Evolutionary conservation across 2,113 vertebrate genomes (phyloP), one percentile per base, ranked within the genome.

Genomic region (Urocitellus parryii): DNA sequence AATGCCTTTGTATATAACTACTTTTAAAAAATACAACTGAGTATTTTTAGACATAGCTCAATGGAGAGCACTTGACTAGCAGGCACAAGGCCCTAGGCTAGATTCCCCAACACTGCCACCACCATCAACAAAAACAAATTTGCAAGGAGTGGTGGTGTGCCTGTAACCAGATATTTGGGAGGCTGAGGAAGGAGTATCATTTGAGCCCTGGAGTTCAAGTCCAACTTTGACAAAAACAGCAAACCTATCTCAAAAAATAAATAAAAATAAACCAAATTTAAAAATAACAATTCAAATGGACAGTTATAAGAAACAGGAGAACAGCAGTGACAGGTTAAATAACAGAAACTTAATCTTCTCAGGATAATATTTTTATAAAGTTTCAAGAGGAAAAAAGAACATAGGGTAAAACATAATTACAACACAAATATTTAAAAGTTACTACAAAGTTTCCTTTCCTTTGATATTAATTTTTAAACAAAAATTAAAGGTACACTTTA

Each of bases 381-480:
- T 84, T 94, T 94, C 17, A 34, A 73, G 74, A 11, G 20, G 2
- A 45, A 86, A 58, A 74, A 88, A 91, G 73, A 27, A 27, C 8
- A 79, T 2, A 56, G 77, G 34, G 58, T 67, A 79, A 76, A 96
- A 85, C 29, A 81, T 9, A 91, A 82, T 1, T 82, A 42, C 42
- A 86, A 91, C 25, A 68, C 45, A 58, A 61, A 0, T 42, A 89
- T 82, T 77, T 78, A 90, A 56, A 74, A 88, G 17, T 65, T 81
- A 77, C 24, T 45, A 78, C 5, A 85, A 39, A 58, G 2, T 16
- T 68, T 90, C 16, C 45, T 92, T 95, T 37, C 16, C 45, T 92
- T 95, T 37, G 87, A 90, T 29, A 78, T 61, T 76, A 80, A 39
- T 82, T 78, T 94, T 91, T 37, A 93, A 92, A 32, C 48, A 48